phyloP scores from a whole-genome alignment of 2,888 invertebrate species.

The Dryomyza anilis region DNA sequence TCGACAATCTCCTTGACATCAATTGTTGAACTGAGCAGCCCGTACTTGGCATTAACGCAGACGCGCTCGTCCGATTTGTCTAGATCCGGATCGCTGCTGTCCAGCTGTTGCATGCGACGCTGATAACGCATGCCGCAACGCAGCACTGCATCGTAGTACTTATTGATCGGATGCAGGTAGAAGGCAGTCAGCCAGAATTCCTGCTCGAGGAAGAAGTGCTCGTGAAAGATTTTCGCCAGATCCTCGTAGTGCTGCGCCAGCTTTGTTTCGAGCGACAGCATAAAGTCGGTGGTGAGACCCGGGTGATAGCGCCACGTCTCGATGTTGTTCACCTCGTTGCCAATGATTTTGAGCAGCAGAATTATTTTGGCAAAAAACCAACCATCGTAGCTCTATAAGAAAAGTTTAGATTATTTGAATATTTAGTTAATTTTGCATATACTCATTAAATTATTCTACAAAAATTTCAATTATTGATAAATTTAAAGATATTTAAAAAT shows the following conservation, averaged over 20 bases:
- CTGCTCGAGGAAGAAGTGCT: slow-evolving; percentile 52
- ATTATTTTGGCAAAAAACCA: slow-evolving; percentile 57
- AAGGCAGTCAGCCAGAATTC: slow-evolving; percentile 58
- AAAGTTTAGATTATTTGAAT: neutral
- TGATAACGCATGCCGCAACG: slow-evolving; percentile 50
- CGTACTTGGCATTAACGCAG: slow-evolving; percentile 43
- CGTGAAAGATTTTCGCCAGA: slow-evolving; percentile 50
- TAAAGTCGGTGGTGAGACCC: slow-evolving; percentile 49
- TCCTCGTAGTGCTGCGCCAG: slow-evolving; percentile 51
- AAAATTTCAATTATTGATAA: no score
- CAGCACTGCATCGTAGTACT: slow-evolving; percentile 47
- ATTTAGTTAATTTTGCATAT: neutral
- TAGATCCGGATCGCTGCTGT: neutral
- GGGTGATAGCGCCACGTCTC: slow-evolving; percentile 57
- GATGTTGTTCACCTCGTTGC: slow-evolving; percentile 50
- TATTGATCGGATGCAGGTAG: slow-evolving; percentile 49
- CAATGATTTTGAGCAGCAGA: slow-evolving; percentile 51
- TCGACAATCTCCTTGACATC: slow-evolving; percentile 54
- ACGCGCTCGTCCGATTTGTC: slow-evolving; percentile 9
- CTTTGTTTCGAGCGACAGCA: slow-evolving; percentile 49
- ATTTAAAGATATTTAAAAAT: neutral
- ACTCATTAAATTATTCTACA: no score
- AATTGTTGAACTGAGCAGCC: slow-evolving; percentile 56
- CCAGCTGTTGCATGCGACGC: slow-evolving; percentile 37
- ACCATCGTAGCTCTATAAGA: slow-evolving; percentile 46